Percentiles rank a stretch among this genome's conserved stretches.
Conservation (phyloP, 2,113 vertebrate species). For the Lepus americanus region DNA sequence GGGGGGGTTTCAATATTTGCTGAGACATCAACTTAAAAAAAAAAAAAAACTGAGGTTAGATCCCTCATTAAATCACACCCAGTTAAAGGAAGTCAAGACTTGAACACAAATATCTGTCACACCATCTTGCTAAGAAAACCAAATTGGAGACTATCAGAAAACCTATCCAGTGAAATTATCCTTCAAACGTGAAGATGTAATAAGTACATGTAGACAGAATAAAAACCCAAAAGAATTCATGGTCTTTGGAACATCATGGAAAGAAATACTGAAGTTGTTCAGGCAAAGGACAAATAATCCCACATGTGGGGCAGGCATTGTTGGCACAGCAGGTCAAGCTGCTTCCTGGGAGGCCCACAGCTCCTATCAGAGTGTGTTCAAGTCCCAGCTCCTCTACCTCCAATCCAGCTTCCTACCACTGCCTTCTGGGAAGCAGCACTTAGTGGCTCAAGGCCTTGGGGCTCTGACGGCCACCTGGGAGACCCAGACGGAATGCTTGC, state of each 20-base stretch:
- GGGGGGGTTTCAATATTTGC: too few species aligned
- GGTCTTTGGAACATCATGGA: background rate
- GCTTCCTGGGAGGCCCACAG: too few species aligned
- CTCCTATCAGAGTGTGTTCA: too few species aligned
- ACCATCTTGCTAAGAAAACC: background rate
- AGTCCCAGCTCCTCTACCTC: too few species aligned
- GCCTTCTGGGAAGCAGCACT: too few species aligned
- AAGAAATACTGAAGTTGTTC: background rate
- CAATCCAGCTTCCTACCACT: too few species aligned
- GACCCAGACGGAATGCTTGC: too few species aligned
- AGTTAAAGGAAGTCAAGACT: background rate
- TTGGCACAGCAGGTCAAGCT: too few species aligned
- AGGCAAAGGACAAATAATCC: background rate
- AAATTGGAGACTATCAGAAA: background rate
- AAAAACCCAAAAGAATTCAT: background rate
- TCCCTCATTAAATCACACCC: background rate
- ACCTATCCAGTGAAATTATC: background rate
- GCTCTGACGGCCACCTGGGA: too few species aligned
- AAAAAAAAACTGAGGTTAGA: background rate
- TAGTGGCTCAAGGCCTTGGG: too few species aligned
- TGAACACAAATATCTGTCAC: background rate
- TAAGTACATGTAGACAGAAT: background rate
- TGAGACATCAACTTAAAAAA: too few species aligned
- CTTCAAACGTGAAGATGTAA: background rate
- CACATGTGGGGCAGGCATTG: too few species aligned